These are phyloP conservation scores for Plagodis pulveraria DNA, from an alignment of 2,888 invertebrate genomes.

Conservation along the genomic window DNA sequence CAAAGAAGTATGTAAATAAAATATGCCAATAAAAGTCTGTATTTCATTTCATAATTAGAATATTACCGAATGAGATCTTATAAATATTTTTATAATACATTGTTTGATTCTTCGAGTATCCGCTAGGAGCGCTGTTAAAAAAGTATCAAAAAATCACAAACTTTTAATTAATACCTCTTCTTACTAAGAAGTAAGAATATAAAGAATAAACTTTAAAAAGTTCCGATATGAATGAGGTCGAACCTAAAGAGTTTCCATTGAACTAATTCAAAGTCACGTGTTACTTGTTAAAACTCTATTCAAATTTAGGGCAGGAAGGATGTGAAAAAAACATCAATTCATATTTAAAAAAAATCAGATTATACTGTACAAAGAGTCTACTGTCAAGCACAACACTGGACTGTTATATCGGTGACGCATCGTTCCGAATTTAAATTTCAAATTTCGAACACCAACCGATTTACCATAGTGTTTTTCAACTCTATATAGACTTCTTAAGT, in stretches of 20 bases:
- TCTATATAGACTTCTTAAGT: background rate
- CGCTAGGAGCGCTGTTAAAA: too few relatives aligned
- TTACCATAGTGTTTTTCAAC: slow-evolving; percentile 23
- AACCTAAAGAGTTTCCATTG: slow-evolving; percentile 1
- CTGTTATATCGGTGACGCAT: slow-evolving; percentile 47
- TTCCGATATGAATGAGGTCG: too few relatives aligned
- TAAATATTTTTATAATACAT: too few relatives aligned
- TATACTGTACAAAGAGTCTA: slow-evolving; percentile 15
- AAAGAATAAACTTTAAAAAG: too few relatives aligned
- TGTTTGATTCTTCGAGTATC: too few relatives aligned
- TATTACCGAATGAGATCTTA: too few relatives aligned
- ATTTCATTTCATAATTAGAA: too few relatives aligned
- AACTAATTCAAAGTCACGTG: slow-evolving; percentile 6
- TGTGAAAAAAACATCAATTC: slow-evolving; percentile 18
- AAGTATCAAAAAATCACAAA: too few relatives aligned
- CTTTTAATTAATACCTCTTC: too few relatives aligned
- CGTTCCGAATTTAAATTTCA: slow-evolving; percentile 44
- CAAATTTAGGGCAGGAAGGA: slow-evolving; percentile 32
- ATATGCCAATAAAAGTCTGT: too few relatives aligned
- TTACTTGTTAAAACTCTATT: slow-evolving; percentile 18
- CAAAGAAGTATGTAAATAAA: too few relatives aligned
- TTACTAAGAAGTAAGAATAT: too few relatives aligned
- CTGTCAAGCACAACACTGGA: slow-evolving; percentile 30
- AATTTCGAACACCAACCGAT: slow-evolving; percentile 27
- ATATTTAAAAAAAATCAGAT: slow-evolving; percentile 15